Evolutionary conservation across 2,113 vertebrate species (phyloP), one percentile per base, ranked within the genome.

Genomic region (Trochalopteron elliotii): DNA sequence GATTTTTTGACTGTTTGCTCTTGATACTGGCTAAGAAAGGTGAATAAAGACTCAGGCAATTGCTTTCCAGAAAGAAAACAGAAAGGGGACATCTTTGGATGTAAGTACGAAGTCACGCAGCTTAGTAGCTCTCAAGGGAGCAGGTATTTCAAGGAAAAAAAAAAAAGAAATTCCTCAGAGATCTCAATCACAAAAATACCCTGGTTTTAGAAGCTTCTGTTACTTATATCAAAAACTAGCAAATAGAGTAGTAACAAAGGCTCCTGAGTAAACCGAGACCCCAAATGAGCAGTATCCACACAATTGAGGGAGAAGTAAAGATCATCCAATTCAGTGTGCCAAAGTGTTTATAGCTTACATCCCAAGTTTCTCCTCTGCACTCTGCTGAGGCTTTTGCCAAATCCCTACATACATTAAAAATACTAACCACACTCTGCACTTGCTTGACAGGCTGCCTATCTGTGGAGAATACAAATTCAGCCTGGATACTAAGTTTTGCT

Each of bases 401-500:
- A 95, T 97, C 97, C 96, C 97, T 91, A 74, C 82, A 77, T 97
- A 90, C 95, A 97, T 98, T 97, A 98, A 97, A 97, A 98, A 97
- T 88, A 95, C 97, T 83, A 96, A 97, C 87, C 96, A 97, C 92
- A 94, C 77, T 96, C 87, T 25, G 2, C 42, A 84, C 44, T 96
- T 94, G 56, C 53, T 86, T 97, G 92, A 95, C 84, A 98, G 94
- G 77, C 95, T 92, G 80, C 33, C 44, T 92, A 90, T 88, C 81
- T 94, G 91, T 18, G 13, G 47, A 97, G 93, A 97, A 98, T 97
- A 96, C 61, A 95, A 97, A 98, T 97, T 97, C 85, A 94, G 45
- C 81, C 91, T 97, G 91, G 78, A 83, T 97, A 87, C 90, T 94
- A 82, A 83, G 65, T 94, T 96, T 90, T 95, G 79, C 64, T 83